Base-by-base conservation (phyloP, 92 coral and sea anemone species). In the Ricordea florida region DNA sequence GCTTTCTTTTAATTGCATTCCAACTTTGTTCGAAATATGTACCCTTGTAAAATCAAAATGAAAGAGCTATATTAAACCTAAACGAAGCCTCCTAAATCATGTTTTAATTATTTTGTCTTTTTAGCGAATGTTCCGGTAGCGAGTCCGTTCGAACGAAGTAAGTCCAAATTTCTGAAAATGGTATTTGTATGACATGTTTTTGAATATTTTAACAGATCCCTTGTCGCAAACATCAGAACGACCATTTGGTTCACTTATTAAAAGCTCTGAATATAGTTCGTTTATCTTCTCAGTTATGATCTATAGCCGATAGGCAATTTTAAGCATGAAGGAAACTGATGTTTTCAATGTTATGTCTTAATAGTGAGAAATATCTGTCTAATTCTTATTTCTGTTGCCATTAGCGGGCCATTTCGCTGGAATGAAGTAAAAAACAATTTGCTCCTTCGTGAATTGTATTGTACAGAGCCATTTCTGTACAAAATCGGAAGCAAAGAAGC, bases 401-500 rank as follows among this genome's bases (percentile, higher is more conserved):
- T 52, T 31, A 78, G 87, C 62, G 82, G 83, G 14, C 59, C 86
- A 29, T 86, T 86, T 80, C 87, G 84, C 30, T 86, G 87, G 83
- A 80, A 67, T 38, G 82, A 73, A 15, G 69, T 26, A n/a, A 80
- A 46, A 32, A 74, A 64, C 62, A 55, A 72, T 5, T 62, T 86
- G 51, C 78, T 73, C 16, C 80, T 81, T 18, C 81, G 77, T 30
- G 81, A 78, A 78, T 56, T 84, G 17, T 52, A 9, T 21, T 51
- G 70, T 61, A 27, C 35, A 1, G 86, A 88, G 46, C 87, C 93
- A 68, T 83, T 71, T 49, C 66, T 83, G 56, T 84, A 78, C 67
- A 81, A 81, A 82, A 35, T 68, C n/a, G 84, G 92, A 21, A 87
- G 88, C 25, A 81, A 67, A 55, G 69, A 83, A 72, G 76, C 93